Evolutionary conservation across 2,113 vertebrate genomes (phyloP).

Genomic region (Corydoras sp.): DNA sequence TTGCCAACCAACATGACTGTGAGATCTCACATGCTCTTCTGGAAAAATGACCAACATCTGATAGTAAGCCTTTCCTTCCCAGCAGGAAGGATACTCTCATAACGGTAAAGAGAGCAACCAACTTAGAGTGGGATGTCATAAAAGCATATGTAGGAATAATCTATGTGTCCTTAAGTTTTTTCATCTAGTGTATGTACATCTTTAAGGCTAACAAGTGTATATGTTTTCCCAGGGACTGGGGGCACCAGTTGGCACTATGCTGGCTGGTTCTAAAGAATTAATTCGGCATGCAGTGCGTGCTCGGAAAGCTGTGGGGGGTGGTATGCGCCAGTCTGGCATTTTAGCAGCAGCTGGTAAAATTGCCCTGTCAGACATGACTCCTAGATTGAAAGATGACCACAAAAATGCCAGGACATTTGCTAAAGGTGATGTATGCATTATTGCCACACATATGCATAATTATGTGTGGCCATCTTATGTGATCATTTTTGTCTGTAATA

Average conservation of each 20-base stretch:
- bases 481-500: no score
- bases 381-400: slow-evolving; percentile 69
- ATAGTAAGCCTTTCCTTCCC: no score
- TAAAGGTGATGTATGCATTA: slow-evolving; percentile 58
- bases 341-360: slow-evolving; percentile 73
- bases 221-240: slow-evolving; percentile 69
- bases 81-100: no score
- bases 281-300: slow-evolving; percentile 59
- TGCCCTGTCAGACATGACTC: slow-evolving; percentile 58
- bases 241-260: slow-evolving; percentile 64
- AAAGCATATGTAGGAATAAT: no score
- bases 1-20: no score
- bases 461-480: no score
- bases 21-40: no score
- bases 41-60: no score
- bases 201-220: not conserved
- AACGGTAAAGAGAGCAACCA: no score
- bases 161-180: no score
- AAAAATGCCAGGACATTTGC: slow-evolving; percentile 68
- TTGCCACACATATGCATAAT: not conserved
- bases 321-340: slow-evolving; percentile 72
- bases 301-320: slow-evolving; percentile 75
- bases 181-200: no score
- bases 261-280: slow-evolving; percentile 68
- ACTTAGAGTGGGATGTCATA: no score